These are phyloP conservation scores for Nemurella pictetii DNA, from an alignment of 2,888 invertebrate genomes.

Conservation along the genomic window DNA sequence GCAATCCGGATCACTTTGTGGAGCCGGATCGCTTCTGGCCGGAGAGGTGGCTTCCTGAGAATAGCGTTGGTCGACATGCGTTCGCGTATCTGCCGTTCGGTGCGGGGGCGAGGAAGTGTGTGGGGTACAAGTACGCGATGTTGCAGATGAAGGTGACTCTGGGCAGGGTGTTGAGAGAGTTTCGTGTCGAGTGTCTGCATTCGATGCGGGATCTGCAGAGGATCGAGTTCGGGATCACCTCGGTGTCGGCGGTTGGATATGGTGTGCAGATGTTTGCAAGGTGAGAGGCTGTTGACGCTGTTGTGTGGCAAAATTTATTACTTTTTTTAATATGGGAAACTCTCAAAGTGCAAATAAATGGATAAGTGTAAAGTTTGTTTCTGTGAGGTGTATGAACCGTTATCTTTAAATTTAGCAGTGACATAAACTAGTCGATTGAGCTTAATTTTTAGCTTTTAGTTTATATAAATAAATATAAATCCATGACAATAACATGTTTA, in stretches of 20 bases:
- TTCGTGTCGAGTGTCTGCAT: neutral
- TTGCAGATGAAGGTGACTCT: constrained; percentile 41
- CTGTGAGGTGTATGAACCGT: too few species aligned
- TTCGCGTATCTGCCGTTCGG: constrained; percentile 41
- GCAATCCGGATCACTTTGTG: constrained; percentile 35
- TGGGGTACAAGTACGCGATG: constrained; percentile 42
- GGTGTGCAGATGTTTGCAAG: neutral
- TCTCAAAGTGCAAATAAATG: too few species aligned
- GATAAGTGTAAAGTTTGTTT: too few species aligned
- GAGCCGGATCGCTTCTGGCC: constrained; percentile 40
- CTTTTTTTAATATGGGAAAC: too few species aligned
- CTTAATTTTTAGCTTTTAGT: too few species aligned
- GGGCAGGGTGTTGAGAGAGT: constrained; percentile 39
- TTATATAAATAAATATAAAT: too few species aligned
- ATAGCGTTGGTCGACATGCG: constrained; percentile 35
- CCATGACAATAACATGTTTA: too few species aligned
- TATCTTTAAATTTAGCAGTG: too few species aligned
- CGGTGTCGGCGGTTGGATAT: neutral
- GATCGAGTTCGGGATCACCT: neutral
- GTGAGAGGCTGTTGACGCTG: too few species aligned
- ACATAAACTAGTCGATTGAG: too few species aligned
- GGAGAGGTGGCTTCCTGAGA: constrained; percentile 41
- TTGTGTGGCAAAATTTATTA: too few species aligned
- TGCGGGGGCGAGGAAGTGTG: constrained; percentile 40
- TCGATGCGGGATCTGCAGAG: neutral